phyloP scores from a whole-genome alignment of 2,888 invertebrate genomes.

The Cynaeus angustus region DNA sequence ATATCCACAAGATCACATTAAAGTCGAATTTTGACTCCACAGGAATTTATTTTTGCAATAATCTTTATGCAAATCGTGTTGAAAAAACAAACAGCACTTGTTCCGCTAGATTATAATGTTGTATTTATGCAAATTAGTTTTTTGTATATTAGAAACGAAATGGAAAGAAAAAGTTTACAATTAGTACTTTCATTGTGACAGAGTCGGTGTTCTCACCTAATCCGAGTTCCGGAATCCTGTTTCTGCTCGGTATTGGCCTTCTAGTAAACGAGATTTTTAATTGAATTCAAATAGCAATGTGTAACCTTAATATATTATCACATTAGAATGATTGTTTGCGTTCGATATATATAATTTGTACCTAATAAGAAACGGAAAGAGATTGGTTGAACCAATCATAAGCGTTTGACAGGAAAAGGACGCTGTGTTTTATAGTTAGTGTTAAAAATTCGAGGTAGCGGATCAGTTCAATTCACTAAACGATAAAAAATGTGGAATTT shows the following conservation, averaged over 20 bases:
- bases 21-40: constrained; percentile 8
- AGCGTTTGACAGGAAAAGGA: too few species aligned
- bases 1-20: neutral
- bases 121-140: constrained; percentile 41
- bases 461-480: too few species aligned
- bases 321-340: constrained; percentile 31
- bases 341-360: constrained; percentile 15
- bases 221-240: constrained; percentile 48
- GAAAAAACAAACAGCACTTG: constrained; percentile 46
- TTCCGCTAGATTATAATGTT: constrained; percentile 45
- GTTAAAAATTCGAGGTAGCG: too few species aligned
- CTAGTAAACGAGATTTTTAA: constrained; percentile 44
- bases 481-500: too few species aligned
- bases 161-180: constrained; percentile 29
- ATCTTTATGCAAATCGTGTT: constrained; percentile 37
- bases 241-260: constrained; percentile 39
- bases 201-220: constrained; percentile 34
- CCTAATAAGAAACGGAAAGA: too few species aligned
- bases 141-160: constrained; percentile 35
- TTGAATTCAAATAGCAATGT: constrained; percentile 38
- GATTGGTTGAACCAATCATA: too few species aligned
- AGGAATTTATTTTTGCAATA: constrained; percentile 41
- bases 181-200: constrained; percentile 30
- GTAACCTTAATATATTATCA: constrained; percentile 47
- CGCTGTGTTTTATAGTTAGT: too few species aligned